Evolutionary conservation across 1,140 invertebrate genomes (phyloP), one percentile per base, ranked within the genome.

Genomic region (Pentalonia nigronervosa): DNA sequence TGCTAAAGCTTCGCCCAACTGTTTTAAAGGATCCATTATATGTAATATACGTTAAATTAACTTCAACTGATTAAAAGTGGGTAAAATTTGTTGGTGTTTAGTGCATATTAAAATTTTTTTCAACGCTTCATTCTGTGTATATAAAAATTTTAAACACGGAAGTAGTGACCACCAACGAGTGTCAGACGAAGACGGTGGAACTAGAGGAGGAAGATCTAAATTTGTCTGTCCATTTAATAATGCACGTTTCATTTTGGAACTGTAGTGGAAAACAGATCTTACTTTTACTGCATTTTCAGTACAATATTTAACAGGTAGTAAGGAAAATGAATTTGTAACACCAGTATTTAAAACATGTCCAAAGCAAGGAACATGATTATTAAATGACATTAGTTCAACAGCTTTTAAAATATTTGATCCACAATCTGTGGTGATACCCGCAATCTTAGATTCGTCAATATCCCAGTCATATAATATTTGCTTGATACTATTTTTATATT

Each of bases 261-360:
- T 81, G 67, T 36, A 81, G 67, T 81, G 67, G n/a, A 81, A 81
- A 34, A 81, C n/a, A 34, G 67, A 81, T 81, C n/a, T 81, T 34
- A 81, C n/a, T 81, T 81, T 81, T 81, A 81, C 67, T 81, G 67
- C 30, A 81, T 81, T 81, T 81, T 81, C 67, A 81, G 67, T 47
- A 47, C 45, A 81, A 81, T 81, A 81, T 81, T 81, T 81, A 81
- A 81, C n/a, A 81, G 67, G 67, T 81, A 1, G 67, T 81, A 81
- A 81, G n/a, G 67, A 81, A 34, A 81, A 81, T n/a, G n/a, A n/a
- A n/a, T n/a, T 81, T 81, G n/a, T 81, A 81, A 81, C n/a, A 81
- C 67, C 67, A 81, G 67, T 81, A 47, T 47, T 81, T 81, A 81
- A 81, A 34, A 81, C 67, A 81, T 81, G n/a, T n/a, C n/a, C n/a